Evolutionary conservation across 2,797 vertebrate genomes (phyloP).

Genomic region (Phalloptychus januarius): DNA sequence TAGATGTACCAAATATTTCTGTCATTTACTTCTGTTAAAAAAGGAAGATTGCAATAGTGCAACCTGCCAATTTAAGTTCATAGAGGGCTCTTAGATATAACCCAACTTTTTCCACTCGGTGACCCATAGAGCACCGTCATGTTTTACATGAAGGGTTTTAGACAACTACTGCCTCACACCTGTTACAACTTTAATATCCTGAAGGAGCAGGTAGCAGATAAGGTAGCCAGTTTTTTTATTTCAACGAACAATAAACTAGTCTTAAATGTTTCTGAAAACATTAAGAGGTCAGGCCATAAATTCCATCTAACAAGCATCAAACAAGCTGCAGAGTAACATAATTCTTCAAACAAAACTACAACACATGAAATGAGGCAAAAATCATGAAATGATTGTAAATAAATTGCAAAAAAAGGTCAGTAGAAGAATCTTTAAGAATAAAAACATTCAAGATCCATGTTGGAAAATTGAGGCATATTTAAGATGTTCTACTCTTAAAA

Average conservation of each 20-base stretch:
- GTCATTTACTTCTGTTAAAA: neutral
- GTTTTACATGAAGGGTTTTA: neutral
- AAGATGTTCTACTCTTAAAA: neutral
- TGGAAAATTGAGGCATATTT: neutral
- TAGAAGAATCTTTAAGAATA: neutral
- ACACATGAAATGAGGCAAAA: neutral
- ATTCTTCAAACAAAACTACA: neutral
- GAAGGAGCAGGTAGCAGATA: neutral
- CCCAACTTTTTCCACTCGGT: neutral
- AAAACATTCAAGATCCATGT: neutral
- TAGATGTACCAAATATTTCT: neutral
- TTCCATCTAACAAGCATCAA: neutral
- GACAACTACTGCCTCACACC: neutral
- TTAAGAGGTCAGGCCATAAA: neutral
- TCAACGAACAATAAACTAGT: neutral
- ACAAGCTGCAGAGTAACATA: neutral
- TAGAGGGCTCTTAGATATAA: neutral
- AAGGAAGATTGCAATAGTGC: neutral
- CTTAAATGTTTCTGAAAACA: neutral
- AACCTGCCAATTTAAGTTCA: neutral
- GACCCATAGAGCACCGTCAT: neutral
- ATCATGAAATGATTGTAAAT: too few species aligned
- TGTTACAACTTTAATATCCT: neutral
- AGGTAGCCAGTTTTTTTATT: neutral
- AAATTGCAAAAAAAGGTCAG: neutral